Conservation (phyloP, 2,113 vertebrate species). For the Elephantulus edwardii region DNA sequence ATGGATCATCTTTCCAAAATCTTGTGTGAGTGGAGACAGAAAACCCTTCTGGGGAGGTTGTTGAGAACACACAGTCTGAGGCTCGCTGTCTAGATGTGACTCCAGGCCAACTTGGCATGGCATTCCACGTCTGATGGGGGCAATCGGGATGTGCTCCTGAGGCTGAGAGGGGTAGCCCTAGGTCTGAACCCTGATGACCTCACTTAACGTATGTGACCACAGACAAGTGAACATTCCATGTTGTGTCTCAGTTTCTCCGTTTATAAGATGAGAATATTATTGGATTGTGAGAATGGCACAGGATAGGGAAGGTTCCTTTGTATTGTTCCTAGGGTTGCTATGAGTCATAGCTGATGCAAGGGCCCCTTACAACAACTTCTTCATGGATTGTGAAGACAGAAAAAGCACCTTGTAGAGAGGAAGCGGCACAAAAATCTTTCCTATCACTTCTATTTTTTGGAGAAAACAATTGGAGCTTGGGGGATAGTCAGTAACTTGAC, state of each 20-base stretch:
- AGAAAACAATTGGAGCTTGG: background rate
- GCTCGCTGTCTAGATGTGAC: background rate
- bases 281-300: too few relatives aligned
- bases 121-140: background rate
- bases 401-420: background rate
- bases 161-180: background rate
- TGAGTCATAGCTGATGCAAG: background rate
- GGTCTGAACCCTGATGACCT: background rate
- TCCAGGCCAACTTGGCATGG: background rate
- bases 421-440: background rate
- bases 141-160: accelerated
- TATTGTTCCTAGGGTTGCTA: too few relatives aligned
- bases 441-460: background rate
- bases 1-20: slow-evolving; percentile 2
- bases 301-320: too few relatives aligned
- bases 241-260: background rate
- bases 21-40: background rate
- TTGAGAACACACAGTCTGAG: background rate
- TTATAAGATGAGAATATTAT: background rate
- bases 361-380: background rate
- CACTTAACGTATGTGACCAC: background rate
- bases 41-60: background rate
- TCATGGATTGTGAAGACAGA: background rate
- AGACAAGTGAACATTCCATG: background rate
- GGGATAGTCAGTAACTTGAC: background rate